Conservation (phyloP, 1,140 invertebrate species). For the Drosophila novamexicana region DNA sequence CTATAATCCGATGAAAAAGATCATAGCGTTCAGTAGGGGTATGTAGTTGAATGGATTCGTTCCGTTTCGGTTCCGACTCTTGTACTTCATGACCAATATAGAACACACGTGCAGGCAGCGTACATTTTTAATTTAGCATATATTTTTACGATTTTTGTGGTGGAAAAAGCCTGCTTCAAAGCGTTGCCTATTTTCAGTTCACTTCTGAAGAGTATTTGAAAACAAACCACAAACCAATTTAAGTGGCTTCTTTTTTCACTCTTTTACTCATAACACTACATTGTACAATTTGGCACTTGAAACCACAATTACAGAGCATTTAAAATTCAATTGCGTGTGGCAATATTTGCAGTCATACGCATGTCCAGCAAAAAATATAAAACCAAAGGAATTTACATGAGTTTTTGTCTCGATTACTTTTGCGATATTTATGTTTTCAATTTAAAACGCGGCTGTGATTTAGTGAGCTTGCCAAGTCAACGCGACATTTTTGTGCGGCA, state of each 20-base stretch:
- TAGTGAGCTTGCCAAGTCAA: slow-evolving; percentile 21
- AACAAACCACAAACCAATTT: neutral
- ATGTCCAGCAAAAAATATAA: slow-evolving; percentile 5
- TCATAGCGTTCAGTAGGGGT: too few relatives aligned
- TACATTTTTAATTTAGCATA: neutral
- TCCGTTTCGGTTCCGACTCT: too few relatives aligned
- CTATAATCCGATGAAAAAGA: too few relatives aligned
- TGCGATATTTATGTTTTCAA: slow-evolving; percentile 56
- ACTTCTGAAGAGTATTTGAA: neutral
- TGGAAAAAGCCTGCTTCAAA: neutral
- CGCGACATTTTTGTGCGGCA: slow-evolving; percentile 48
- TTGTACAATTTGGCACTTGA: slow-evolving; percentile 9
- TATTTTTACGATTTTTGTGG: neutral
- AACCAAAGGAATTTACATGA: neutral
- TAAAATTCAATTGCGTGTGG: slow-evolving; percentile 12
- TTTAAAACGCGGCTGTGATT: slow-evolving; percentile 51
- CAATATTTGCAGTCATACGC: slow-evolving; percentile 4
- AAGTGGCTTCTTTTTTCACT: neutral
- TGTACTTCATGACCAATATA: too few relatives aligned
- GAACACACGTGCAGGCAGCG: too few relatives aligned
- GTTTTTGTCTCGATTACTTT: slow-evolving; percentile 19
- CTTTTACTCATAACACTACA: neutral
- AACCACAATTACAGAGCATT: slow-evolving; percentile 14
- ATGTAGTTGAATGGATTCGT: too few relatives aligned
- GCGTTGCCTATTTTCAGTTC: neutral